Conservation (phyloP, 2,888 invertebrate genomes). For the Keiferia lycopersicella region DNA sequence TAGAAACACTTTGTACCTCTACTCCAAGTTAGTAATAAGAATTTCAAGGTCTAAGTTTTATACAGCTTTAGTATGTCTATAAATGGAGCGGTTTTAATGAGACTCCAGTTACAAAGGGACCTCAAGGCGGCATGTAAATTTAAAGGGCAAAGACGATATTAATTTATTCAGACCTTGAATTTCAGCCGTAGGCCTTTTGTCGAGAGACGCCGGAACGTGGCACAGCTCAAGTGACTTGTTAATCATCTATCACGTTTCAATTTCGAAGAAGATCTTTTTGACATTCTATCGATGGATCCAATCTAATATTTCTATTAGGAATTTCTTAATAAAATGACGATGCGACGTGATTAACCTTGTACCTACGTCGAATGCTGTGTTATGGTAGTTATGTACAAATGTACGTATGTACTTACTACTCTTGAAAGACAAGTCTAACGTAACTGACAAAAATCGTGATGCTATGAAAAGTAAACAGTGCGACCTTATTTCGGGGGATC, state of each 20-base stretch:
- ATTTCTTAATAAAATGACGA: background rate
- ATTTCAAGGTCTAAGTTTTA: no score
- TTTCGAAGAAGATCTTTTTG: background rate
- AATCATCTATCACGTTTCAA: background rate
- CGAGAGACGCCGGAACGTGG: background rate
- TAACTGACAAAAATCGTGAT: background rate
- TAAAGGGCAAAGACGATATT: constrained; percentile 5
- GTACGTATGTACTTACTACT: background rate
- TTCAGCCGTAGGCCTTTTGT: background rate
- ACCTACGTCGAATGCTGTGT: no score
- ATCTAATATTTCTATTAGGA: no score
- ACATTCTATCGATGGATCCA: background rate
- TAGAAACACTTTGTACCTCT: no score
- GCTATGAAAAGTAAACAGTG: background rate
- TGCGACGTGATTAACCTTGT: background rate
- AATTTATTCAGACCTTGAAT: background rate
- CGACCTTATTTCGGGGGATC: constrained; percentile 28
- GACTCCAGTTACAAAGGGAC: constrained; percentile 10
- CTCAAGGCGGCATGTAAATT: constrained; percentile 1
- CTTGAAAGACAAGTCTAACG: background rate
- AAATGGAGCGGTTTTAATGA: background rate
- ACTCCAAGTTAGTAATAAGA: no score
- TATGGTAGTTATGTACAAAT: background rate
- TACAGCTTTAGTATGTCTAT: background rate
- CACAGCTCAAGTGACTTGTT: background rate